Evolutionary conservation across 2,113 vertebrate species (phyloP), one percentile per base, ranked within the genome.

Genomic region (Dasyornis broadbenti): DNA sequence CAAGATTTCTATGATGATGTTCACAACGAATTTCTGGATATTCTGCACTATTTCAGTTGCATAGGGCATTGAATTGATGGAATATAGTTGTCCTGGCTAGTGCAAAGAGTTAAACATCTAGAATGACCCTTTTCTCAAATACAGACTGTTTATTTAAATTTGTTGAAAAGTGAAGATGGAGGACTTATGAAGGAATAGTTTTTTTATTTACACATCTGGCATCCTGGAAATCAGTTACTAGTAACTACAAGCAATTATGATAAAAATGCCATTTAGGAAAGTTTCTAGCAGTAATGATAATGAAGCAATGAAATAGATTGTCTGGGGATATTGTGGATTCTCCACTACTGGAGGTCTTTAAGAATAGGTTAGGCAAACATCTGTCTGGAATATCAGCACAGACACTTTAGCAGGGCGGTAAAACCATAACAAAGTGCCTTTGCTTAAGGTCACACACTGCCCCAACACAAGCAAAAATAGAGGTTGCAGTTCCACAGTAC

Each of bases 271-370:
- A 50, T 95, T 88, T 94, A 86, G 79, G 53, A 70, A 92, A 47
- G n/a, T 96, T 95, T 83, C 59, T 70, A 63, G 59, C 45, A 70
- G 79, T 66, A 92, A 93, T 70, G 82, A 93, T 94, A 93, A 96
- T 88, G 94, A 94, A 93, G 82, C 45, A 77, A 73, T 86, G 79
- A 92, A 86, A 83, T 77, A 93, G 82, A 88, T 93, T 94, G 88
- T 94, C 94, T 92, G 68, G 90, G 92, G 82, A 92, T 30, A 49
- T 53, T 92, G 85, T 69, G 78, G 70, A 70, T 93, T 95, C 82
- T 90, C 90, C 82, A 73, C 71, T 47, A 86, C 59, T 80, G 82
- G 66, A 90, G 88, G 63, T 93, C 85, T 93, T 93, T 90, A 92
- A 66, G 75, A 94, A 83, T 66, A 93, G 54, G 63, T 88, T 92